These are phyloP conservation scores for Macquaria australasica DNA, from an alignment of 2,113 vertebrate genomes.

Conservation along the genomic window DNA sequence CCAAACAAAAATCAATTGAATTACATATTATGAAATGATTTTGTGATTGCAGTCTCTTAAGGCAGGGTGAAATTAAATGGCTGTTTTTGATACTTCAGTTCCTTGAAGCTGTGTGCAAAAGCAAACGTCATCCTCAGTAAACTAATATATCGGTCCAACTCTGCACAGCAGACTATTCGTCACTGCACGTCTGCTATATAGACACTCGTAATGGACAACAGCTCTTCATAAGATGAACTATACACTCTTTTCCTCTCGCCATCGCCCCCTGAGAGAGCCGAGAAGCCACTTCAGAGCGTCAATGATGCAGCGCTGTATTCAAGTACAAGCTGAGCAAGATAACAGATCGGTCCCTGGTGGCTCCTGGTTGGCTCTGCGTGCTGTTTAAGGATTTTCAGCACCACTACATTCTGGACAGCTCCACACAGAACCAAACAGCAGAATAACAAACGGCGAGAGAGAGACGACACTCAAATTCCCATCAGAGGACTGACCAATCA, in stretches of 20 bases:
- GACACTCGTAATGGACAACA: slow-evolving; percentile 26
- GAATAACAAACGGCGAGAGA: slow-evolving; percentile 32
- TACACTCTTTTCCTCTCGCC: slow-evolving; percentile 11
- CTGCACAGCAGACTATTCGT: neutral
- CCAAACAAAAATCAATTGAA: neutral
- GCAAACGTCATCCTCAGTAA: neutral
- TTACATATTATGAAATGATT: neutral
- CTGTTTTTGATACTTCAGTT: neutral
- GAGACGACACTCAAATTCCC: neutral
- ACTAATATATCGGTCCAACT: neutral
- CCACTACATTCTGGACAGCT: slow-evolving; percentile 64
- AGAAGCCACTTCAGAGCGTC: slow-evolving; percentile 56
- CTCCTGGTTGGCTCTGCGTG: slow-evolving; percentile 20
- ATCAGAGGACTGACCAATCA: neutral
- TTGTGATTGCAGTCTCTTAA: neutral
- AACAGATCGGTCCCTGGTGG: slow-evolving; percentile 63
- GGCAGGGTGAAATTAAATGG: neutral
- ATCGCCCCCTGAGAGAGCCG: slow-evolving; percentile 30
- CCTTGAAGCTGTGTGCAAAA: slow-evolving; percentile 4
- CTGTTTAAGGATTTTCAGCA: slow-evolving; percentile 63
- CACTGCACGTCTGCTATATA: neutral
- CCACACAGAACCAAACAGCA: slow-evolving; percentile 36
- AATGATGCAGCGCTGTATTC: slow-evolving; percentile 22
- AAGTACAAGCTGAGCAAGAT: slow-evolving; percentile 38
- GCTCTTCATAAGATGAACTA: slow-evolving; percentile 39